Evolutionary conservation across 2,888 invertebrate species (phyloP), one percentile per base, ranked within the genome.

Genomic region (Zygaena filipendulae): DNA sequence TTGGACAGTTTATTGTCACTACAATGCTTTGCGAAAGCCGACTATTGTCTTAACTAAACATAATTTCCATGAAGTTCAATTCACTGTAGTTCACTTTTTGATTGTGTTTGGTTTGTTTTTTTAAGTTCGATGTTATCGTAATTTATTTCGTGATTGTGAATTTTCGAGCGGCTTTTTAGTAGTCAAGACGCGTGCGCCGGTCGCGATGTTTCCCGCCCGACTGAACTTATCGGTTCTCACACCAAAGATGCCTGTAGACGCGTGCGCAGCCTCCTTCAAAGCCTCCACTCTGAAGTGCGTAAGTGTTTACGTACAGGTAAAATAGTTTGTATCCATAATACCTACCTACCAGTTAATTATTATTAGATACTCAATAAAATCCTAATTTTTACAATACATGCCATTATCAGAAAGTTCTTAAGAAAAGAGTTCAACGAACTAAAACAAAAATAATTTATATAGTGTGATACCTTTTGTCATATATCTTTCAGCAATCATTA

Each of bases 141-240:
- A 71, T 66, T 63, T 53, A 51, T 64, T 61, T 74, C 75, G 77
- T 58, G 46, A 56, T 39, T 49, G 42, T 41, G 40, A 35, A 39
- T 34, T 47, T 9, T 31, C 23, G 21, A 13, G 19, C 13, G 21
- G 16, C 47, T 39, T 38, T 38, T 36, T 33, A 6, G 7, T 7
- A 7, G 5, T 16, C 4, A 6, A 16, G 4, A 6, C 16, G 16
- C 16, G 62, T 57, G 64, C 52, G 46, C 43, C 29, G 46, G 59
- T 63, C 61, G 66, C 69, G 55, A 64, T 52, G 74, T 56, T 59
- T 59, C 58, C 57, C 69, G 70, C 67, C 72, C 70, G 67, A 77
- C 77, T 79, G 68, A n/a, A n/a, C n/a, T n/a, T n/a, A n/a, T 50
- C 56, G 51, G 54, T 46, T 35, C 49, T 48, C 52, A 50, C 39